Evolutionary conservation across 2,888 invertebrate genomes (phyloP), one percentile per base, ranked within the genome.

Genomic region (Leptura quadrifasciata): DNA sequence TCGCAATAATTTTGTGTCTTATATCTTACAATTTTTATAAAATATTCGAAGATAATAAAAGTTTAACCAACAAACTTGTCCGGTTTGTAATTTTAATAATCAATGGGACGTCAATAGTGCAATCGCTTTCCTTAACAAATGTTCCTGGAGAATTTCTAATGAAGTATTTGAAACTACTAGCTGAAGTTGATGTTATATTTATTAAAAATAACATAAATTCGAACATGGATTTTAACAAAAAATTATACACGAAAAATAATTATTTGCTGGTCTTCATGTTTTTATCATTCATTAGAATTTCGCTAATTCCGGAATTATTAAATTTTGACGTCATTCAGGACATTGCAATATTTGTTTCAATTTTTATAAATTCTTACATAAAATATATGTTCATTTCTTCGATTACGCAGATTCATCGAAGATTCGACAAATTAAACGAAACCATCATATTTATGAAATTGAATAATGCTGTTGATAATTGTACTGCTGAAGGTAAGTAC

Each of bases 381-480:
- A 65, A 65, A 65, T 52, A 20, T n/a, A 10, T 57, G 10, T 69
- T 69, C n/a, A 55, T 57, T 39, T 55, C 35, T 12, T 15, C 39
- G 0, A 27, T 1, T 69, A 15, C 12, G 57, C 55, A 55, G 20
- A 17, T 35, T 8, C 6, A 18, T 35, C 18, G 5, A n/a, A 69
- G 57, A 57, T 69, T 57, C 35, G 6, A 18, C 3, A 55, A 18
- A n/a, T 15, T 69, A 35, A 69, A 69, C 12, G 20, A 21, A 35
- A 52, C 15, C 18, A 18, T 65, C 8, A 12, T 65, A 20, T 20
- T 39, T 15, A 0, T 47, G 18, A 65, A 65, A 21, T 4, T 20
- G 31, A 47, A n/a, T 35, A n/a, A 17, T n/a, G n/a, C 1, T 27
- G 9, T 17, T 17, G 31, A 60, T 15, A 17, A 61, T 3, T 6